Evolutionary conservation across 92 coral and sea anemone species (phyloP).

Genomic region (Paragorgia papillata): DNA sequence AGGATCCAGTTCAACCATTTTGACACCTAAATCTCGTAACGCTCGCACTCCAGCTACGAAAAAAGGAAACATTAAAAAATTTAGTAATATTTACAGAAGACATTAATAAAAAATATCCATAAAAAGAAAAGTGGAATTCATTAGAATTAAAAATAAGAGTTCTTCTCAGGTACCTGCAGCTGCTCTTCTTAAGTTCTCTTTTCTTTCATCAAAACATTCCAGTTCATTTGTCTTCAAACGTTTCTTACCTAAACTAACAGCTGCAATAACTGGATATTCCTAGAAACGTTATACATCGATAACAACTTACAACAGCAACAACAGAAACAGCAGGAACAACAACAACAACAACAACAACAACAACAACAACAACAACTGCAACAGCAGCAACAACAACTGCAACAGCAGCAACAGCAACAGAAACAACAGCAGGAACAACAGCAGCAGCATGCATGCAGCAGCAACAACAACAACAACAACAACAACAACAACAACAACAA

Average conservation of each 20-base stretch:
- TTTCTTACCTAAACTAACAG: conserved; percentile 83
- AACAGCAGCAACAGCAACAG: too few relatives aligned
- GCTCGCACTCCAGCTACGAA: conserved; percentile 78
- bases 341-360: too few relatives aligned
- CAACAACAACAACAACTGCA: too few relatives aligned
- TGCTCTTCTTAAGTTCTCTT: conserved; percentile 79
- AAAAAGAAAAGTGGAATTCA: background rate
- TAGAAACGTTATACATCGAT: conserved; percentile 16
- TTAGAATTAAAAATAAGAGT: too few relatives aligned
- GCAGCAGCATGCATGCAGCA: too few relatives aligned
- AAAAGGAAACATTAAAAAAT: background rate
- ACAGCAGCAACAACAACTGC: too few relatives aligned
- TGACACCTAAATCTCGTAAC: conserved; percentile 75
- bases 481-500: too few relatives aligned
- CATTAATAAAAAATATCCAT: background rate
- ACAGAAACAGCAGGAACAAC: too few relatives aligned
- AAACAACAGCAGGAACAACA: too few relatives aligned
- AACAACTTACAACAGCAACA: background rate
- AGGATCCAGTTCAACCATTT: conserved; percentile 69
- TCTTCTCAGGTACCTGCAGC: conserved; percentile 97
- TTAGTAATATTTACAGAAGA: background rate
- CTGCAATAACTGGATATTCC: conserved; percentile 95
- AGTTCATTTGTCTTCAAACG: conserved; percentile 42
- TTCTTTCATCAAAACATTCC: conserved; percentile 74
- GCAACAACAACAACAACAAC: too few relatives aligned